These are phyloP conservation scores for Sciurus vulgaris DNA, from an alignment of 2,797 vertebrate genomes.

Conservation along the genomic window DNA sequence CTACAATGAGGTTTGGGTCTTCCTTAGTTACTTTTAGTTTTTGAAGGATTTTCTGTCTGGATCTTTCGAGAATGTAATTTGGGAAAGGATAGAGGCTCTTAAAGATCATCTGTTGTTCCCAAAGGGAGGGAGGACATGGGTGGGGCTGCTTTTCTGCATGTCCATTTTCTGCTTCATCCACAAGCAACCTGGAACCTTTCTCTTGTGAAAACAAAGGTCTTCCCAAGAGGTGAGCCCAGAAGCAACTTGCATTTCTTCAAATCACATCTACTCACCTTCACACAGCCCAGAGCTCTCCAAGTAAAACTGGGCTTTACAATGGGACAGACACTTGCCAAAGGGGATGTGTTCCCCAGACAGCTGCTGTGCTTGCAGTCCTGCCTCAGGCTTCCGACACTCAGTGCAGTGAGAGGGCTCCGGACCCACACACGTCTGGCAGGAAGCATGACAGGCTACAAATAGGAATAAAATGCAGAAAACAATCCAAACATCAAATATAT, in stretches of 20 bases:
- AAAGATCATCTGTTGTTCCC: neutral
- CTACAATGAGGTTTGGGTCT: neutral
- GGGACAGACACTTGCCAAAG: constrained; percentile 89
- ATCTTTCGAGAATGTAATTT: neutral
- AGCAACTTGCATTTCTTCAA: neutral
- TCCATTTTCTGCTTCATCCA: neutral
- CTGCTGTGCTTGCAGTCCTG: constrained; percentile 88
- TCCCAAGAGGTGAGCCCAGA: neutral
- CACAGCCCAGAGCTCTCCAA: constrained; percentile 89
- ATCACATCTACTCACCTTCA: constrained; percentile 88
- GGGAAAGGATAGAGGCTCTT: neutral
- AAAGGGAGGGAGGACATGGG: neutral
- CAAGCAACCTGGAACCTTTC: neutral
- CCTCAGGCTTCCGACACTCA: constrained; percentile 89
- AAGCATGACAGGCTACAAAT: constrained; percentile 92
- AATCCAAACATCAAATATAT: neutral
- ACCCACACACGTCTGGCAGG: constrained; percentile 93
- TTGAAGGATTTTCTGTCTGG: neutral
- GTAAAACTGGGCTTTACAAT: constrained; percentile 89
- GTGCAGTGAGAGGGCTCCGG: constrained; percentile 90
- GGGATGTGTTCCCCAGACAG: constrained; percentile 58
- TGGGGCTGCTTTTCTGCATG: rapidly evolving
- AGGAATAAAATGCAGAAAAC: neutral
- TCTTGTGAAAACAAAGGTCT: neutral
- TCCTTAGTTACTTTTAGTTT: neutral